A percentile compares a stretch with the other conserved stretches of the same genome.
These are phyloP conservation scores for Arenaria interpres DNA, from an alignment of 2,113 vertebrate species.

Conservation along the genomic window DNA sequence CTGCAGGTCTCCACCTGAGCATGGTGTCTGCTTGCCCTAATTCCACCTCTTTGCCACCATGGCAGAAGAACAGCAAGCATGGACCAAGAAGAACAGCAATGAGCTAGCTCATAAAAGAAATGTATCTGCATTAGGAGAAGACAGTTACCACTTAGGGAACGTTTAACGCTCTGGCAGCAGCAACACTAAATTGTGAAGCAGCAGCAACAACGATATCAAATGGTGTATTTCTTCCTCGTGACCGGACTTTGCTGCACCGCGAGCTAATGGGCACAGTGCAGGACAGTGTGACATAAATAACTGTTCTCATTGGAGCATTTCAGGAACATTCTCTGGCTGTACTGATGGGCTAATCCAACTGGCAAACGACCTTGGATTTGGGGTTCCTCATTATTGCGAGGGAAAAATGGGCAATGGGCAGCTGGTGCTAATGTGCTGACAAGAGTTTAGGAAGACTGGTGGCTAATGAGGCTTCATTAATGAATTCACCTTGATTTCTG, in stretches of 20 bases:
- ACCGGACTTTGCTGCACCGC: neutral
- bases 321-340: neutral
- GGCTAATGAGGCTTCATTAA: conserved; percentile 4
- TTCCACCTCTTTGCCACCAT: neutral
- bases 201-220: neutral
- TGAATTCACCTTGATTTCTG: neutral
- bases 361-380: neutral
- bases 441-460: neutral
- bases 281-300: neutral
- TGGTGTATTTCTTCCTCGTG: neutral
- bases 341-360: neutral
- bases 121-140: neutral
- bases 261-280: neutral
- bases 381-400: neutral
- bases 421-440: neutral
- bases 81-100: neutral
- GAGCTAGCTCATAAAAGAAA: conserved; percentile 35
- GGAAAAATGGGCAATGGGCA: neutral
- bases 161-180: neutral
- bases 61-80: neutral
- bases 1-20: neutral
- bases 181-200: neutral
- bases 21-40: neutral
- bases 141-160: conserved; percentile 7
- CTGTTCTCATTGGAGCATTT: neutral